phyloP scores from a whole-genome alignment of 2,888 invertebrate genomes.

The Pocota personata region DNA sequence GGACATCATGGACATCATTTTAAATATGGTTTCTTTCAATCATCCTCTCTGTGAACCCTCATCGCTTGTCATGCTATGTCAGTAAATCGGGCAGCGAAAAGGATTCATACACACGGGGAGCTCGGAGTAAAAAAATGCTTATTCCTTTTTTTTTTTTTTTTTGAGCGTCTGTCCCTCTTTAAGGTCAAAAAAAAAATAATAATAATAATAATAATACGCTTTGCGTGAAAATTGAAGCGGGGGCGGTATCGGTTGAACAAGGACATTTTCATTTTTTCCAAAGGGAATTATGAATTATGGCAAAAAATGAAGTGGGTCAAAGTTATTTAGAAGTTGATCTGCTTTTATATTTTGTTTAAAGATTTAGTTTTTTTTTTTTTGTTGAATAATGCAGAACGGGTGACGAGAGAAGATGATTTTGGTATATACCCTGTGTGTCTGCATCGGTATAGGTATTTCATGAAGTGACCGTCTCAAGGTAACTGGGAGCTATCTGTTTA shows the following conservation, averaged over 20 bases:
- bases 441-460: not conserved
- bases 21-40: conserved; percentile 49
- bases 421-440: not conserved
- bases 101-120: not conserved
- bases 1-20: conserved; percentile 19
- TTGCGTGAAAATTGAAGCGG: conserved; percentile 25
- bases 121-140: conserved; percentile 15
- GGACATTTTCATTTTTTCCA: conserved; percentile 19
- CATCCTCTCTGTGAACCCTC: conserved; percentile 14
- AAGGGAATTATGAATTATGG: conserved; percentile 27
- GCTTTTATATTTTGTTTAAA: not conserved
- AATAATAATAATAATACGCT: conserved; percentile 22
- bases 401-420: not conserved
- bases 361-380: not conserved
- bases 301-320: conserved; percentile 34
- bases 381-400: conserved; percentile 4
- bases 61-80: conserved; percentile 32
- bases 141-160: not conserved
- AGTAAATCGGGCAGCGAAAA: conserved; percentile 23
- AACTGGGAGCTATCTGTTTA: too few relatives aligned
- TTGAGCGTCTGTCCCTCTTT: not conserved
- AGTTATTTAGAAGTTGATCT: conserved; percentile 42
- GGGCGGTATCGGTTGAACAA: not conserved
- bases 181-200: not conserved
- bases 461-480: too few relatives aligned